These are phyloP conservation scores for Synanthedon andrenaeformis DNA, from an alignment of 2,888 invertebrate species.

Conservation along the genomic window DNA sequence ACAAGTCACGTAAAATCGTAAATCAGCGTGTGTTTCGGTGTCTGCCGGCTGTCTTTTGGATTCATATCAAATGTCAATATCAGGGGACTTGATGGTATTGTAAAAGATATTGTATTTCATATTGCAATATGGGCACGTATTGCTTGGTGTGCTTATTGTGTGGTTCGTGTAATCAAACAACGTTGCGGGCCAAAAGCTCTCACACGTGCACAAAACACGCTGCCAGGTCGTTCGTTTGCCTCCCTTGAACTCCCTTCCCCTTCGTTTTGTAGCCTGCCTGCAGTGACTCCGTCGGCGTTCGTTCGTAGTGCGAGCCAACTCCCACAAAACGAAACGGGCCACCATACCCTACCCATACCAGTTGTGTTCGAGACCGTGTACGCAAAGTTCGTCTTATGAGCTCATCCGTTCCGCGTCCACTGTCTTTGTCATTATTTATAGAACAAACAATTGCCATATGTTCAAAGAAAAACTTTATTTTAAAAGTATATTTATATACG, in stretches of 20 bases:
- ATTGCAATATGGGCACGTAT: too few relatives aligned
- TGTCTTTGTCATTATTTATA: slow-evolving; percentile 20
- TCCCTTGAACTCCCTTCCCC: slow-evolving; percentile 13
- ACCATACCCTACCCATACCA: slow-evolving; percentile 14
- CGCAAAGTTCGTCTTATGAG: slow-evolving; percentile 26
- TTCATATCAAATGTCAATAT: too few relatives aligned
- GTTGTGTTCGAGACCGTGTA: slow-evolving; percentile 43
- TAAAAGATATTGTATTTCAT: too few relatives aligned
- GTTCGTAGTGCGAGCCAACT: neutral
- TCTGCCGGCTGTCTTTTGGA: too few relatives aligned
- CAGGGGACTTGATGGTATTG: too few relatives aligned
- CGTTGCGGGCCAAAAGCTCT: slow-evolving; percentile 18
- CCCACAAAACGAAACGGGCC: neutral
- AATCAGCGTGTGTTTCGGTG: too few relatives aligned
- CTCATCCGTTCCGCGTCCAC: slow-evolving; percentile 24
- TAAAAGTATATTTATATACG: neutral
- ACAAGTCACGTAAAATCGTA: too few relatives aligned
- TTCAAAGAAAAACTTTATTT: neutral
- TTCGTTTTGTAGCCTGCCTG: slow-evolving; percentile 7
- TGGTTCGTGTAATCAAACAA: slow-evolving; percentile 14
- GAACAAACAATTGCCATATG: neutral
- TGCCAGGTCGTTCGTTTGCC: slow-evolving; percentile 20
- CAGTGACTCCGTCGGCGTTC: slow-evolving; percentile 17
- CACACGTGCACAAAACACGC: slow-evolving; percentile 41
- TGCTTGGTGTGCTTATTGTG: too few relatives aligned